These are phyloP conservation scores for Nomada flava DNA, from an alignment of 2,888 invertebrate species.

Conservation along the genomic window DNA sequence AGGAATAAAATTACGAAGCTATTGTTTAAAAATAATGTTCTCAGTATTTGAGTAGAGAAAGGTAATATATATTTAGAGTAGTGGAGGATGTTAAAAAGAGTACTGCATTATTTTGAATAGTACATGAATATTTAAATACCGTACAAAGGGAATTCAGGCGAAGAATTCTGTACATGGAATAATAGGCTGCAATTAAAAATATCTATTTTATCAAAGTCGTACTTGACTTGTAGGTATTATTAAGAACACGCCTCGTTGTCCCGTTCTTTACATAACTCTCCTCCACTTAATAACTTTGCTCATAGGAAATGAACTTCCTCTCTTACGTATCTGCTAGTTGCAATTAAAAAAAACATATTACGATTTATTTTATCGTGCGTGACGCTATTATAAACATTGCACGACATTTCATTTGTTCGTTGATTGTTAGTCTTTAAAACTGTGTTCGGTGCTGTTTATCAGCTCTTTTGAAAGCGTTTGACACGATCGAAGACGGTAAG, in stretches of 20 bases:
- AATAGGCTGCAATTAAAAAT: no score
- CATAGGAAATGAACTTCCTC: constrained; percentile 65
- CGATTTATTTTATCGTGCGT: constrained; percentile 24
- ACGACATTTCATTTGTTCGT: not conserved
- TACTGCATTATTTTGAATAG: no score
- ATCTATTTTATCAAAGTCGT: no score
- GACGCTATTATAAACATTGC: constrained; percentile 5
- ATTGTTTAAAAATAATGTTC: no score
- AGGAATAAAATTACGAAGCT: no score
- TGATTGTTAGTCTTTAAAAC: not conserved
- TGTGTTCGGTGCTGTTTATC: not conserved
- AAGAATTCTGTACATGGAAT: no score
- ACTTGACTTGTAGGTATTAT: not conserved
- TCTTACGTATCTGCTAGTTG: constrained; percentile 32
- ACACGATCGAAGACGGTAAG: not conserved
- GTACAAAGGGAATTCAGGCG: no score
- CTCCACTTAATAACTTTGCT: constrained; percentile 31
- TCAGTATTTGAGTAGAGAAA: no score
- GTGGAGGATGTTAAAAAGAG: no score
- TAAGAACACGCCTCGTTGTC: constrained; percentile 48
- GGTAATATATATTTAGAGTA: no score
- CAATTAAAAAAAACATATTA: constrained; percentile 42
- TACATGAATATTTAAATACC: no score
- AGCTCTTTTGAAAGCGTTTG: not conserved
- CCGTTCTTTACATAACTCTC: constrained; percentile 61